phyloP scores from a whole-genome alignment of 2,797 vertebrate species.

The Alfaro cultratus region DNA sequence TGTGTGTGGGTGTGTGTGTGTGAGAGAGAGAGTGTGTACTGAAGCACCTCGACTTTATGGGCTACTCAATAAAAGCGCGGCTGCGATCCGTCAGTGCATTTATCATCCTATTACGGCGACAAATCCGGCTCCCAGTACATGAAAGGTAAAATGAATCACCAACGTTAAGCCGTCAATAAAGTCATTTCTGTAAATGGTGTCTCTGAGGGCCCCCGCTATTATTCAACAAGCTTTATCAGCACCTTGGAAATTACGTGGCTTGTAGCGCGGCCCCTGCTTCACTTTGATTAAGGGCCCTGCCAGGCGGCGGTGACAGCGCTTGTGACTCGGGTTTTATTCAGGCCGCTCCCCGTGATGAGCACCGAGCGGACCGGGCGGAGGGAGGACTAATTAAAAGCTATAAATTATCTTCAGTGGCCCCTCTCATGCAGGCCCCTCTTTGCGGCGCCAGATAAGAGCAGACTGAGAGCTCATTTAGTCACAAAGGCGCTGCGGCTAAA shows the following conservation, averaged over 20 bases:
- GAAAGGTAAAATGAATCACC: conserved; percentile 98
- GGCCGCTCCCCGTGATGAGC: conserved; percentile 89
- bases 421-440: conserved; percentile 72
- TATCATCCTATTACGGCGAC: conserved; percentile 98
- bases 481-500: conserved; percentile 87
- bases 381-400: conserved; percentile 99
- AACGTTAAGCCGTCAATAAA: conserved; percentile 99
- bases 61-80: conserved; percentile 89
- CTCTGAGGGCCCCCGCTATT: conserved; percentile 92
- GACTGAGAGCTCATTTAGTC: conserved; percentile 81
- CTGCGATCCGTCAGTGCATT: conserved; percentile 92
- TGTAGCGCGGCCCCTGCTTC: conserved; percentile 87
- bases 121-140: conserved; percentile 91
- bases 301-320: conserved; percentile 94
- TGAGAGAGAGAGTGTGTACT: conserved; percentile 18
- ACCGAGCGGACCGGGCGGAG: conserved; percentile 94
- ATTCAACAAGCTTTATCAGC: conserved; percentile 98
- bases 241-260: conserved; percentile 92
- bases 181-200: conserved; percentile 99
- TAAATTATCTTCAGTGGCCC: conserved; percentile 93
- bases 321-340: conserved; percentile 91
- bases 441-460: conserved; percentile 93
- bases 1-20: background rate
- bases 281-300: conserved; percentile 98
- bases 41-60: conserved; percentile 36